Percentiles rank a stretch among this genome's conserved stretches.
phyloP scores from a whole-genome alignment of 1,140 invertebrate species.

The Hylaeus volcanicus region DNA sequence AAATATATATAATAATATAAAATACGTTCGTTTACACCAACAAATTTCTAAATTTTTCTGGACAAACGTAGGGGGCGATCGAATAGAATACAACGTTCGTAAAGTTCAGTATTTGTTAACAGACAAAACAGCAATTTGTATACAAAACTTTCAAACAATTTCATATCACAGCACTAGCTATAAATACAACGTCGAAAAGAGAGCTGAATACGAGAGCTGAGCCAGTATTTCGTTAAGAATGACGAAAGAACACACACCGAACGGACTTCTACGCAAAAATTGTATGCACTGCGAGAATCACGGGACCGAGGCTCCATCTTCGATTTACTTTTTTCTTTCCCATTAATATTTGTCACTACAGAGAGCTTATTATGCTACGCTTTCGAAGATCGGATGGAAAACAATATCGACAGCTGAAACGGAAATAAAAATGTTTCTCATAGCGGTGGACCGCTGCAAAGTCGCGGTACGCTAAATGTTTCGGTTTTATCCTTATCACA shows the following conservation, averaged over 20 bases:
- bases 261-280: slow-evolving; percentile 24
- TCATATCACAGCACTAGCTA: slow-evolving; percentile 63
- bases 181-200: slow-evolving; percentile 59
- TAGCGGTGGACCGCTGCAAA: slow-evolving; percentile 22
- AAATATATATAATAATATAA: slow-evolving; percentile 46
- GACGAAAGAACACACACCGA: slow-evolving; percentile 10
- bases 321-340: slow-evolving; percentile 18
- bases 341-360: slow-evolving; percentile 53
- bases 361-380: slow-evolving; percentile 65
- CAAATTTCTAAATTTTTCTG: slow-evolving; percentile 37
- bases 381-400: slow-evolving; percentile 48
- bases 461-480: slow-evolving; percentile 42
- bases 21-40: slow-evolving; percentile 31
- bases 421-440: slow-evolving; percentile 23
- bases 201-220: slow-evolving; percentile 58
- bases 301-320: slow-evolving; percentile 60
- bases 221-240: slow-evolving; percentile 16
- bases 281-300: slow-evolving; percentile 37
- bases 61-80: slow-evolving; percentile 45
- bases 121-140: slow-evolving; percentile 48
- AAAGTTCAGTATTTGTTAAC: slow-evolving; percentile 57
- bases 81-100: slow-evolving; percentile 56
- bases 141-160: slow-evolving; percentile 63
- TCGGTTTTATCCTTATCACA: slow-evolving; percentile 49
- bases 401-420: slow-evolving; percentile 37